A percentile compares a stretch with the other conserved stretches of the same genome.
phyloP scores from a whole-genome alignment of 2,797 vertebrate species.

The Falco columbarius region DNA sequence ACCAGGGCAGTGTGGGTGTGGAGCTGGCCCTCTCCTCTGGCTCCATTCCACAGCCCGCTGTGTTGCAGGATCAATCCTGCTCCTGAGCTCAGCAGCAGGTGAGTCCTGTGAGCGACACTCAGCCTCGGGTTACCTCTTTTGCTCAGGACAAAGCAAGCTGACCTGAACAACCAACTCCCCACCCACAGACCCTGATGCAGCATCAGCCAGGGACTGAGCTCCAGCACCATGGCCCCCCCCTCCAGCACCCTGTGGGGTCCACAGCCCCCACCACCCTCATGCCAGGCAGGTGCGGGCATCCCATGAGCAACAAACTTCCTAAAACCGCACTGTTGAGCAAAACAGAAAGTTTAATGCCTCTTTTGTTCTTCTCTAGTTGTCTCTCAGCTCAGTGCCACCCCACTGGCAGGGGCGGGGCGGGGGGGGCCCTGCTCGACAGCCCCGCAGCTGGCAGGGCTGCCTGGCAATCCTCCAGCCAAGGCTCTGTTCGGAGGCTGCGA shows the following conservation, averaged over 20 bases:
- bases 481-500: not conserved
- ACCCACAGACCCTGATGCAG: fast-evolving
- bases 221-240: fast-evolving
- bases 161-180: not conserved
- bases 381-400: not conserved
- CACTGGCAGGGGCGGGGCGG: fast-evolving
- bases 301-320: not conserved
- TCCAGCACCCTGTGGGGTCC: not conserved
- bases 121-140: not conserved
- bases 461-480: not conserved
- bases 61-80: not conserved
- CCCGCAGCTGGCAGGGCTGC: not conserved
- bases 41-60: not conserved
- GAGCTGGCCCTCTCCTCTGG: not conserved
- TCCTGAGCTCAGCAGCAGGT: not conserved
- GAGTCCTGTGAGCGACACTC: not conserved
- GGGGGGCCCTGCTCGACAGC: fast-evolving
- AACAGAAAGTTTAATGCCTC: constrained; percentile 47
- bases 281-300: not conserved
- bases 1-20: not conserved
- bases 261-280: not conserved
- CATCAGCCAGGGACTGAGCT: fast-evolving
- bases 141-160: not conserved
- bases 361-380: not conserved
- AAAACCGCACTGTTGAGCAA: not conserved